Evolutionary conservation across 23 tunicate species (phyloP), one percentile per base, ranked within the genome.

Genomic region (Halocynthia aurantium): DNA sequence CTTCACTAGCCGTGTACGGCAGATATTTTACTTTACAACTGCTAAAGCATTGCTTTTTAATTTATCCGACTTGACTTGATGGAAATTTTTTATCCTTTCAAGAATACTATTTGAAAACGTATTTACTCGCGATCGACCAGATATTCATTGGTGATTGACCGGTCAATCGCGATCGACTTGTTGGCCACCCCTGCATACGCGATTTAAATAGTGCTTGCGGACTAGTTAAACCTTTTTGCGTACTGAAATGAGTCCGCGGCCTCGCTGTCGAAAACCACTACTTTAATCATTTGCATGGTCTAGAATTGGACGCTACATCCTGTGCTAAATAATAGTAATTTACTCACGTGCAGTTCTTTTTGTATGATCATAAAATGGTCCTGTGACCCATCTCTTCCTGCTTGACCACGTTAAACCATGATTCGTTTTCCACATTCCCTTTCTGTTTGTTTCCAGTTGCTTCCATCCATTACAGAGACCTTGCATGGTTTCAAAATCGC

Each of bases 361-460:
- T 8, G 69, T 64, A 49, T 64, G 69, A 10, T 64, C 69, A 10
- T 7, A 64, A 31, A 31, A 64, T 49, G 69, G 69, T 10, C 69
- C 69, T 8, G 69, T 64, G 10, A 64, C 69, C 69, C 69, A 64
- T 8, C 22, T 8, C 8, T 10, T 8, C 22, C 10, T 64, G 10
- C 10, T 64, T 64, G 69, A 64, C 69, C 69, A 19, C 22, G 69
- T 64, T 64, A 19, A 49, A 64, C 69, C 69, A 19, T 49, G 8
- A 49, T 64, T 64, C 8, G 22, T 49, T 49, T 64, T 10, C 69
- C 69, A 64, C 7, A 31, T 31, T 19, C 8, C 10, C 10, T 31
- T 64, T 8, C 69, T 8, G 7, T 49, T 64, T 49, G 69, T 31
- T 64, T 64, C 69, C 7, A 64, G 10, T 64, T 64, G 69, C 10